Evolutionary conservation across 2,113 vertebrate genomes (phyloP).

Genomic region (Nannobrachium achirus): DNA sequence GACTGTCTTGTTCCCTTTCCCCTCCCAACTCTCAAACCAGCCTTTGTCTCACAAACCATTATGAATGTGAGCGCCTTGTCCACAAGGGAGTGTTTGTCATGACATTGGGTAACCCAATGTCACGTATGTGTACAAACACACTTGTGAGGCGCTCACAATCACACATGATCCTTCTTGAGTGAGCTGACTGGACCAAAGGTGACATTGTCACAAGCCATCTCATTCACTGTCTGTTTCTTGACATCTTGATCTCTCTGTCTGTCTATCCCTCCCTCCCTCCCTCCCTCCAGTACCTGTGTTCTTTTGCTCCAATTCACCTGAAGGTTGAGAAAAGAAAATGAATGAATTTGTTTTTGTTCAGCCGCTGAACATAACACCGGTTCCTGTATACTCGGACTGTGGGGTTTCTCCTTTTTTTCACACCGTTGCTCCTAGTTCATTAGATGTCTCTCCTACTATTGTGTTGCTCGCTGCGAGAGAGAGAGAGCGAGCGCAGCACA

Average conservation of each 20-base stretch:
- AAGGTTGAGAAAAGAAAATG: conserved; percentile 30
- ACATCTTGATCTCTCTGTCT: background rate
- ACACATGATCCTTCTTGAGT: conserved; percentile 26
- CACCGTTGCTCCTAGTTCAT: conserved; percentile 61
- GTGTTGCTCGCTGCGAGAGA: conserved; percentile 49
- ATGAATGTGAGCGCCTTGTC: no score
- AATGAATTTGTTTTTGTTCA: background rate
- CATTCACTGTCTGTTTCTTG: conserved; percentile 31
- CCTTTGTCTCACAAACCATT: background rate
- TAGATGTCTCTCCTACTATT: conserved; percentile 57
- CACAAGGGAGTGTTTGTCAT: no score
- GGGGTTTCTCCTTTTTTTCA: conserved; percentile 47
- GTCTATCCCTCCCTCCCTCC: conserved; percentile 12
- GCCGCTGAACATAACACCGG: conserved; percentile 37
- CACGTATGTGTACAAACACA: background rate
- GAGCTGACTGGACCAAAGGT: conserved; percentile 47
- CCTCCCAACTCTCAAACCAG: background rate
- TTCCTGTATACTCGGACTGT: conserved; percentile 27
- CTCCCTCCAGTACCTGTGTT: background rate
- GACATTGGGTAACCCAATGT: no score
- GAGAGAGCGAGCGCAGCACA: no score
- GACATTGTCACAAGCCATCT: conserved; percentile 61
- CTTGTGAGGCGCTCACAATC: conserved; percentile 12
- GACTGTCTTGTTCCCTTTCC: no score
- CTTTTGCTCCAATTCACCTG: conserved; percentile 16